Conservation (phyloP, 1,140 invertebrate genomes). For the Drosophila nebulosa region DNA sequence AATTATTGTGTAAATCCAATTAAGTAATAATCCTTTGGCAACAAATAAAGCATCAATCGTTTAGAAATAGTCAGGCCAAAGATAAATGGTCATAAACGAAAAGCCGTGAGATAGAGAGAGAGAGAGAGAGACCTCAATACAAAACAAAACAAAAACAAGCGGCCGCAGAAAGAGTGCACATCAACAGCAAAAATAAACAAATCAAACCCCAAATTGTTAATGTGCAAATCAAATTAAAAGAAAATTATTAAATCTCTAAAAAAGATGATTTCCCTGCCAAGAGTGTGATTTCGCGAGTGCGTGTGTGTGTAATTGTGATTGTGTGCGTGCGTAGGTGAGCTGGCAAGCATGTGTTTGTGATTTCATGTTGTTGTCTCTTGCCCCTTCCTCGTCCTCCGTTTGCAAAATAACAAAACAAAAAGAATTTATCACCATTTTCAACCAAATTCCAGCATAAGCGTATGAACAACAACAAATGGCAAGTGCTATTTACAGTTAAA, state of each 20-base stretch:
- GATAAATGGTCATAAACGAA: neutral
- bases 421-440: neutral
- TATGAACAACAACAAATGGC: conserved; percentile 5
- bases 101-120: neutral
- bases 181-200: neutral
- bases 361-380: conserved; percentile 56
- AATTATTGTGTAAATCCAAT: neutral
- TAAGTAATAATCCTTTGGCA: neutral
- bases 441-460: neutral
- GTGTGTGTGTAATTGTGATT: conserved; percentile 22
- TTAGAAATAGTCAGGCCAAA: neutral
- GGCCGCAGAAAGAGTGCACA: neutral
- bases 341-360: conserved; percentile 50
- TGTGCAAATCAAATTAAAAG: neutral
- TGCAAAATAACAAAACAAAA: conserved; percentile 1
- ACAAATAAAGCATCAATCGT: neutral
- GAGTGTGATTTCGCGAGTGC: conserved; percentile 1
- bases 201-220: neutral
- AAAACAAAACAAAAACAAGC: neutral
- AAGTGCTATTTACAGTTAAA: conserved; percentile 10
- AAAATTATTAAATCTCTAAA: neutral
- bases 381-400: conserved; percentile 41
- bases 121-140: too few species aligned
- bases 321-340: neutral
- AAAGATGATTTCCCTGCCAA: neutral